Conservation (phyloP, 2,888 invertebrate species). For the Scaptomyza polygonia region DNA sequence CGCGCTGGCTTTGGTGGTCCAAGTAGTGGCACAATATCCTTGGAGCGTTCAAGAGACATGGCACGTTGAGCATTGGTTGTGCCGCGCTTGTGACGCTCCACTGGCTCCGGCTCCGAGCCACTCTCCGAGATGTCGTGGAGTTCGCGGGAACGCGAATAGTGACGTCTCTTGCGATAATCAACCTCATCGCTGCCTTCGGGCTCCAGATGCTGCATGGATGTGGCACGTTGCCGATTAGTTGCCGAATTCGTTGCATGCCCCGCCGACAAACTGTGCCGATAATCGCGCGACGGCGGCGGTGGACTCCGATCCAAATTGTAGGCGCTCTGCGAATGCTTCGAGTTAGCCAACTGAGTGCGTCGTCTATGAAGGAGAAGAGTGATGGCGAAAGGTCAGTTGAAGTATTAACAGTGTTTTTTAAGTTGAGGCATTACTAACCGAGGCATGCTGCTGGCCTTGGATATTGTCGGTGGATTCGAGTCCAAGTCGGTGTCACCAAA, state of each 20-base stretch:
- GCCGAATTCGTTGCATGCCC: conserved; percentile 28
- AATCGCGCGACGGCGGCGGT: conserved; percentile 72
- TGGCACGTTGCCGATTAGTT: conserved; percentile 75
- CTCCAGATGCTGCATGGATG: conserved; percentile 83
- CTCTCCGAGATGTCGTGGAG: conserved; percentile 85
- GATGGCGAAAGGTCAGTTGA: not conserved
- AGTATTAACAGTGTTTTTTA: not conserved
- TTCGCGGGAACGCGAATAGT: conserved; percentile 84
- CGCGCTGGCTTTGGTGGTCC: conserved; percentile 84
- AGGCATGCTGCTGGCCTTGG: conserved; percentile 80
- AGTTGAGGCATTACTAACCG: conserved; percentile 62
- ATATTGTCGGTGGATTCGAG: conserved; percentile 87
- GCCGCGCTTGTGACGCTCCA: conserved; percentile 72
- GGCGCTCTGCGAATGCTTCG: conserved; percentile 84
- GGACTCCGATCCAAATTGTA: conserved; percentile 82
- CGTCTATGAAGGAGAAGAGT: conserved; percentile 55
- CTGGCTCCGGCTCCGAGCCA: conserved; percentile 83
- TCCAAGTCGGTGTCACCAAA: conserved; percentile 93
- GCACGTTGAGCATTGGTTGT: conserved; percentile 56
- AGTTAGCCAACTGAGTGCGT: conserved; percentile 69
- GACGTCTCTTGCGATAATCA: conserved; percentile 82
- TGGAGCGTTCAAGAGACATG: conserved; percentile 67
- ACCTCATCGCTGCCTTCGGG: conserved; percentile 79
- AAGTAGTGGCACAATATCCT: conserved; percentile 46
- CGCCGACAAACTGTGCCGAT: conserved; percentile 67